Evolutionary conservation across 2,888 invertebrate species (phyloP).

Genomic region (Taphrorychus bicolor): DNA sequence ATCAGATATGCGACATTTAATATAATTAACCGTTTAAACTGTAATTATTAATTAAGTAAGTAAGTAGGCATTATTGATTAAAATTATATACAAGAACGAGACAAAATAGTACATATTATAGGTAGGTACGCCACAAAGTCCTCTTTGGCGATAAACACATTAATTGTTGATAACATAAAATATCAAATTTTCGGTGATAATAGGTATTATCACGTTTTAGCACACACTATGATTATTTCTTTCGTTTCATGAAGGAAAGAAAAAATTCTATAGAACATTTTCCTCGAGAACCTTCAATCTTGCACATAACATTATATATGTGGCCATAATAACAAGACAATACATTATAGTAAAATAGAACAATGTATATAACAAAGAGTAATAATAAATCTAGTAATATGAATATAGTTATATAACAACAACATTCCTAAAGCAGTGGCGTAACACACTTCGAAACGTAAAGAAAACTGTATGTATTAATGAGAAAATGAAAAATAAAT

Average conservation of each 20-base stretch:
- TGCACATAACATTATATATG: not conserved
- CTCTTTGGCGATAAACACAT: not conserved
- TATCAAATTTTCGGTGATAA: not conserved
- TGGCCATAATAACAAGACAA: not conserved
- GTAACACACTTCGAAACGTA: not conserved
- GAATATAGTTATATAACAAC: not conserved
- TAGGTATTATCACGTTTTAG: not conserved
- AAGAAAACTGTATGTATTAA: constrained; percentile 8
- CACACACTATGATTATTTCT: not conserved
- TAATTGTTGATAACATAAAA: not conserved
- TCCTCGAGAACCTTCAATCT: no score
- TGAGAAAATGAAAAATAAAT: not conserved
- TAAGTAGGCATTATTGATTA: constrained; percentile 9
- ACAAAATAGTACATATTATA: not conserved
- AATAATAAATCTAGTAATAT: not conserved
- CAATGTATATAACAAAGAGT: not conserved
- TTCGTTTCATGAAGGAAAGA: no score
- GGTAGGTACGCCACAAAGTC: not conserved
- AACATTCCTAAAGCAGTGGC: not conserved
- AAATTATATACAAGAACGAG: constrained; percentile 2
- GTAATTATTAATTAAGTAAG: not conserved
- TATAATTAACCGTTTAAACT: not conserved
- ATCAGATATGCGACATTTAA: not conserved
- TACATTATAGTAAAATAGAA: not conserved
- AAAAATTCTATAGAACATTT: no score